Base-by-base conservation (phyloP, 92 coral and sea anemone species). In the Micromussa lordhowensis region DNA sequence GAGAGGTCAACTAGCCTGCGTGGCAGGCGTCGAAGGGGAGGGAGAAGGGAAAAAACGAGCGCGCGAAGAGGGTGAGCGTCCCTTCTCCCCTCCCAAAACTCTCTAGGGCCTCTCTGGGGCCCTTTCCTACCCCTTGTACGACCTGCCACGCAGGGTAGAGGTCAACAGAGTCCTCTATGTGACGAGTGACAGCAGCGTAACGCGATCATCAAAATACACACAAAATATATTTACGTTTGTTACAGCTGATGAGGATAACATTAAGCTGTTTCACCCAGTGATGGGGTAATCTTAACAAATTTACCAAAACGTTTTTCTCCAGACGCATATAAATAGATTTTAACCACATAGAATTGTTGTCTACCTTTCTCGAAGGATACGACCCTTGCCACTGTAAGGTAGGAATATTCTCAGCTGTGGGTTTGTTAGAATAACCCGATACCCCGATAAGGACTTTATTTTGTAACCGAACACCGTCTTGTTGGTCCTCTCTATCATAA, bases 381-480 rank as follows among this genome's bases (percentile, higher is more conserved):
- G 12, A 64, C 1, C 16, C 70, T 64, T 26, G 70, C 34, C 13
- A 21, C 15, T 68, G 32, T 26, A 31, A 70, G 51, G 51, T 9
- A 40, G 48, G 48, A 40, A 40, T n/a, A n/a, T 40, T 40, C 48
- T 40, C 48, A 40, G 48, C 48, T 40, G 48, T 40, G 48, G 48
- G 9, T 40, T 40, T 1, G 77, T 34, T 7, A 32, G 26, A 32
- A 72, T 72, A 35, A 73, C 28, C 49, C 49, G 78, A 21, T 73
- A 10, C 19, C 29, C 13, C 14, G 28, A 31, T 34, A 19, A 55
- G 3, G 69, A 7, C 68, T 34, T 71, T 85, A 44, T 85, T 85
- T 75, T 77, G 89, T 64, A 86, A 86, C 89, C 51, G 18, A 64
- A 86, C 83, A 86, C 89, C 83, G n/a, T 21, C 28, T 3, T 44